Evolutionary conservation across 1,140 invertebrate genomes (phyloP), one percentile per base, ranked within the genome.

Genomic region (Dreissena polymorpha): DNA sequence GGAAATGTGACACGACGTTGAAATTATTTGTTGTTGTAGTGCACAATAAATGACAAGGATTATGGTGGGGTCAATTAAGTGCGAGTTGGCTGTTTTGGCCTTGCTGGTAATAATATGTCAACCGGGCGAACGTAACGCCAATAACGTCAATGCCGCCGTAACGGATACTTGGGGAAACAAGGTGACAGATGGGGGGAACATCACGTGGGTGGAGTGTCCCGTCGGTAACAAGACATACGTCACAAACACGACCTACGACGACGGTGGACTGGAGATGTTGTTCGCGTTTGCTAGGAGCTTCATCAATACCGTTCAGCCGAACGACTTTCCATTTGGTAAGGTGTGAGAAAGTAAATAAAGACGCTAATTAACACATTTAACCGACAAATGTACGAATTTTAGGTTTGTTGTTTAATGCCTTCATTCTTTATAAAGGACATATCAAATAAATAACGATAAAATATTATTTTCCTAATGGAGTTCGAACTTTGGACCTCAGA

Each of bases 221-320:
- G 57, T 60, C 16, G 57, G 57, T 13, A 86, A 78, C 0, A 60
- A 51, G 29, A 27, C 81, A 0, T 88, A 88, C 63, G 79, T 85
- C 16, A 88, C 87, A 5, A 81, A 65, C 0, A 88, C 79, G 21
- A 51, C 23, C 6, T 88, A 86, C 50, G 78, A 84, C 16, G 81
- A 86, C 16, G 83, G 79, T 5, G 82, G 77, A 0, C 76, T 88
- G n/a, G 80, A 79, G 60, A 50, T 74, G 8, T 23, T 88, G 0
- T 86, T 86, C 55, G 81, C 81, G 18, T 84, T 86, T 27, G 78
- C 84, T 5, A 65, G 84, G 53, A 84, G 85, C 72, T 88, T 88
- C 69, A 86, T 88, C 18, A 86, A 88, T 69, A 88, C 87, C 5
- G 84, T 88, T 16, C 85, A 86, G 63, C 84, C 87, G 39, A 70